Evolutionary conservation across 2,113 vertebrate species (phyloP), one percentile per base, ranked within the genome.

Genomic region (Ptychochromis oligacanthus): DNA sequence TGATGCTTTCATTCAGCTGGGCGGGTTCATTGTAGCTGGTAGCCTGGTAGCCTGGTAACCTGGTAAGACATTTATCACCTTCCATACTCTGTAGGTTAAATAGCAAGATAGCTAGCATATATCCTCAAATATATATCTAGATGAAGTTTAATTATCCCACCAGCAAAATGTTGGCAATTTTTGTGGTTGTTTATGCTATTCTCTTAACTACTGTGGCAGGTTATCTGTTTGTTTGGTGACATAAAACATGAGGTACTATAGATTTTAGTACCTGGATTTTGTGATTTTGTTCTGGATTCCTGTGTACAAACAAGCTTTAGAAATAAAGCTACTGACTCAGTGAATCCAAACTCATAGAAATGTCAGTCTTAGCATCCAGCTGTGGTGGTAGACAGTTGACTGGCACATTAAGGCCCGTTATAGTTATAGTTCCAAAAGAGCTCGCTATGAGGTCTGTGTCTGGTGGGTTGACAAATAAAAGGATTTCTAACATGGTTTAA

Each of bases 281-380:
- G n/a, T n/a, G n/a, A n/a, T 52, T 7, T 40, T 43, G 13, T 74
- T 60, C 36, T 77, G 52, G 26, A 75, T 55, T 70, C 10, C 17
- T 8, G 13, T 22, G 34, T 58, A 6, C 61, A 46, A 83, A 70
- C 46, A 54, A 55, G 77, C 65, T 79, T 61, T 79, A 22, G 26
- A 80, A 75, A 83, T 52, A 18, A 76, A 81, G 40, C 60, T 5
- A 15, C 40, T 60, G 64, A 77, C 58, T 77, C 74, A 65, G 65
- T 10, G 10, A 82, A 62, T 17, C 34, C 17, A 36, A n/a, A 52
- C 78, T 81, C n/a, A 7, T 18, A 49, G 57, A 92, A 91, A 93
- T 92, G 90, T 89, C 89, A 91, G 77, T 24, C 4, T 56, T n/a
- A 40, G 86, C 90, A 89, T 20, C 67, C 56, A 82, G 88, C 88